These are phyloP conservation scores for Drosophila triauraria DNA, from an alignment of 1,140 invertebrate species.

Conservation along the genomic window DNA sequence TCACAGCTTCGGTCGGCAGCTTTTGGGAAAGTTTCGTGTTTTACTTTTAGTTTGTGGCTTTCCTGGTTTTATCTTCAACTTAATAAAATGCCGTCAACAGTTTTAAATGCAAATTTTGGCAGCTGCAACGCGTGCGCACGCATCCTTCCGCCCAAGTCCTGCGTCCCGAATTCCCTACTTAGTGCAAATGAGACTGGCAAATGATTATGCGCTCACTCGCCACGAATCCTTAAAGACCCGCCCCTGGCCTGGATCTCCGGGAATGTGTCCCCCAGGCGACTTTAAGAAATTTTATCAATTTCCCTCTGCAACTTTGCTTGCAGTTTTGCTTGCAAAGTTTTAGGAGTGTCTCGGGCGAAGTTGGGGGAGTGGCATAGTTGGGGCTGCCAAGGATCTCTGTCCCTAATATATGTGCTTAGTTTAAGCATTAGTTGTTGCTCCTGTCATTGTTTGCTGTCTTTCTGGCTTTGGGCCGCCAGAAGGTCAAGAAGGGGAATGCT, in stretches of 20 bases:
- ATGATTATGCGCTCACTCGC: constrained; percentile 71
- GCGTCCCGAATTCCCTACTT: constrained; percentile 35
- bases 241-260: constrained; percentile 25
- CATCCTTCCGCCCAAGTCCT: background rate
- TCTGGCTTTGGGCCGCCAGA: constrained; percentile 25
- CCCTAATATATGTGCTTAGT: constrained; percentile 60
- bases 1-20: constrained; percentile 76
- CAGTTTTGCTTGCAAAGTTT: constrained; percentile 53
- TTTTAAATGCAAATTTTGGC: constrained; percentile 81
- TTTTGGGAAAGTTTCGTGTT: constrained; percentile 78
- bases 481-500: constrained; percentile 59
- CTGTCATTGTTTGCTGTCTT: constrained; percentile 39
- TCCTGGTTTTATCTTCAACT: constrained; percentile 83
- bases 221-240: constrained; percentile 58
- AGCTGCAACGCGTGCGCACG: constrained; percentile 63
- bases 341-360: constrained; percentile 37
- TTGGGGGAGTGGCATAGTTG: constrained; percentile 28
- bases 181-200: constrained; percentile 76
- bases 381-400: constrained; percentile 27
- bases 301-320: constrained; percentile 60
- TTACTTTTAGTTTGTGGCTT: constrained; percentile 83
- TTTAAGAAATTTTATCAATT: constrained; percentile 81
- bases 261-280: constrained; percentile 57
- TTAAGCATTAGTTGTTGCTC: constrained; percentile 45
- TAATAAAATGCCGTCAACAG: constrained; percentile 83